Evolutionary conservation across 2,888 invertebrate species (phyloP).

Genomic region (Chrysotoxum bicinctum): DNA sequence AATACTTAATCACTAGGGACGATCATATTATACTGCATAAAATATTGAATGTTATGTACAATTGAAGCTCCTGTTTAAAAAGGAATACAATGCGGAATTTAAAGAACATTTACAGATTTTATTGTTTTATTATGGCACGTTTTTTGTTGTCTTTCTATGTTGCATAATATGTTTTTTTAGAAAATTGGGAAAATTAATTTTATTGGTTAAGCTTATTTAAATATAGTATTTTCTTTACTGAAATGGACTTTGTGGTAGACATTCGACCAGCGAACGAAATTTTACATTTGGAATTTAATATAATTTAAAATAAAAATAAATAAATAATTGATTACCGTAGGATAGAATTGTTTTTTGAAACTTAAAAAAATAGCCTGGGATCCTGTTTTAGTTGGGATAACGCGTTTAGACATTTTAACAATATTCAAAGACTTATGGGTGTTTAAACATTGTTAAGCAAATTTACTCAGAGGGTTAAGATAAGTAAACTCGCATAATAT

Average conservation of each 20-base stretch:
- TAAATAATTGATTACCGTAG: no score
- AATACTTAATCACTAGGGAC: neutral
- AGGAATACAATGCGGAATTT: constrained; percentile 1
- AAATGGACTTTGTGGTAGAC: neutral
- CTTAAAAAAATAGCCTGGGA: no score
- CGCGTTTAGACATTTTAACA: no score
- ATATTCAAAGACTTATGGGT: no score
- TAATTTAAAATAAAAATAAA: no score
- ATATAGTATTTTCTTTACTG: neutral
- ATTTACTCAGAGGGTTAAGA: no score
- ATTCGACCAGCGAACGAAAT: neutral
- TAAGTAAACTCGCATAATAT: no score
- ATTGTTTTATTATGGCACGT: neutral
- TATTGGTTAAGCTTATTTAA: neutral
- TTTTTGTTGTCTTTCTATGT: neutral
- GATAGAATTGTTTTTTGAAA: no score
- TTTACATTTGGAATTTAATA: neutral
- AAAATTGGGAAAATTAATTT: neutral
- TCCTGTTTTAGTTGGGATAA: no score
- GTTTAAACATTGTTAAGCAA: no score
- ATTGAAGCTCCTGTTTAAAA: neutral
- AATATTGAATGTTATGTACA: neutral
- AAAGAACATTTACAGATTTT: neutral
- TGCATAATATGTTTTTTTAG: neutral
- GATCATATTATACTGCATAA: neutral